Evolutionary conservation across 2,797 vertebrate genomes (phyloP).

Genomic region (Parambassis ranga): DNA sequence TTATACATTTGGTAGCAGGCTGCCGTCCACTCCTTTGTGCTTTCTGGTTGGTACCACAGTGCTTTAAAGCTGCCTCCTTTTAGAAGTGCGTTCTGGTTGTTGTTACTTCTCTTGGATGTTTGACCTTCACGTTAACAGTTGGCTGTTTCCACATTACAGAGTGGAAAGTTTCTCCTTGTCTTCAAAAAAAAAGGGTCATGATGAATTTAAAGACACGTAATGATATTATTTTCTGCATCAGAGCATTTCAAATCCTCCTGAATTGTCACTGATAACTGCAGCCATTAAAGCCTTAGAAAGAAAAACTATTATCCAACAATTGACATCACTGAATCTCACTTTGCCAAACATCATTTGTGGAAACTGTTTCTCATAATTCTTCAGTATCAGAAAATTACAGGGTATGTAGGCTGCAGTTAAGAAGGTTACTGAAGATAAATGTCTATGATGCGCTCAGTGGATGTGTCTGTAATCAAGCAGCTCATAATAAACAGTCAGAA

Average conservation of each 20-base stretch:
- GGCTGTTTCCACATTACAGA: not conserved
- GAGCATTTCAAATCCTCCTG: not conserved
- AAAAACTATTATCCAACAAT: not conserved
- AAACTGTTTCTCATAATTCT: slow-evolving; percentile 1
- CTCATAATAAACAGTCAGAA: slow-evolving; percentile 1
- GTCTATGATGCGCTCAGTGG: not conserved
- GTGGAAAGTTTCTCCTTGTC: not conserved
- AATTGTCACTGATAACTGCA: not conserved
- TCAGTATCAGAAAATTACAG: slow-evolving; percentile 2
- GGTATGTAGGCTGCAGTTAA: not conserved
- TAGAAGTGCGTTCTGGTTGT: not conserved
- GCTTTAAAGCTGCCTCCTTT: not conserved
- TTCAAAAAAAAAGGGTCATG: not conserved
- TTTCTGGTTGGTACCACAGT: slow-evolving; percentile 4
- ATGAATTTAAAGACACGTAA: slow-evolving; percentile 13
- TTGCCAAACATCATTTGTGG: slow-evolving; percentile 18
- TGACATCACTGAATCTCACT: not conserved
- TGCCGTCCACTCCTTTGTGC: slow-evolving; percentile 2
- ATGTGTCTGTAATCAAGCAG: not conserved
- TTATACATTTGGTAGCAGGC: not conserved
- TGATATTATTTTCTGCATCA: not conserved
- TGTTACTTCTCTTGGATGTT: not conserved
- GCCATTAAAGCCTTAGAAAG: no score
- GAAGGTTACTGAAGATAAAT: not conserved
- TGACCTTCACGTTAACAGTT: not conserved